Base-by-base conservation (phyloP, 1,140 invertebrate species). In the Ceratina japonica region DNA sequence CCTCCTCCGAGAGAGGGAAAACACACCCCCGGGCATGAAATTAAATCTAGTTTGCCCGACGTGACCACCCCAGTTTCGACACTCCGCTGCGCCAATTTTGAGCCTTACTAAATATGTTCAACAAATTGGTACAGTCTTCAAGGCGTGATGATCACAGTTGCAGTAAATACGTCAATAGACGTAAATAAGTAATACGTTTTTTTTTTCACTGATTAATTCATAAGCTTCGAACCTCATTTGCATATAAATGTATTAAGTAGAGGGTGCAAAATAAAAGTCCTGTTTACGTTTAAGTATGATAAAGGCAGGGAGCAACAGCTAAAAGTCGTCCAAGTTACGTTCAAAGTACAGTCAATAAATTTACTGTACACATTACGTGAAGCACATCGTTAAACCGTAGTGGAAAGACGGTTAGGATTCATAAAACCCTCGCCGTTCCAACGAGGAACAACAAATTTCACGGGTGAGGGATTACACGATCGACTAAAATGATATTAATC, bases 11-110 rank as follows among this genome's bases (percentile, higher is more conserved):
- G 65, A 56, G n/a, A 49, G 54, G n/a, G 52, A 22, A 54, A 76
- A 59, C 54, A n/a, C 63, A 27, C 58, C 37, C 61, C 61, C 31
- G 10, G 22, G 49, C n/a, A 64, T 75, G 58, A 86, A 87, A 87
- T 84, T 75, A 79, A 84, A 78, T 78, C 76, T 68, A 13, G 56
- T 75, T 69, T 62, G 31, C 18, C 18, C n/a, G 58, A 8, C 65
- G 27, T 22, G 27, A 12, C 44, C 49, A 10, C 20, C 37, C n/a
- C n/a, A 22, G 56, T 22, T n/a, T 1, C 31, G 18, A 16, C 16
- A 15, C 7, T 65, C 18, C 37, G 13, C n/a, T 16, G 12, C 8
- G 12, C 8, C 3, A 24, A 22, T 22, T 66, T 66, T 44, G 12
- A 20, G 20, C 20, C 3, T 1, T 18, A n/a, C 13, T 5, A 10